These are phyloP conservation scores for Rallus crepitans DNA, from an alignment of 2,797 vertebrate species.

Conservation along the genomic window DNA sequence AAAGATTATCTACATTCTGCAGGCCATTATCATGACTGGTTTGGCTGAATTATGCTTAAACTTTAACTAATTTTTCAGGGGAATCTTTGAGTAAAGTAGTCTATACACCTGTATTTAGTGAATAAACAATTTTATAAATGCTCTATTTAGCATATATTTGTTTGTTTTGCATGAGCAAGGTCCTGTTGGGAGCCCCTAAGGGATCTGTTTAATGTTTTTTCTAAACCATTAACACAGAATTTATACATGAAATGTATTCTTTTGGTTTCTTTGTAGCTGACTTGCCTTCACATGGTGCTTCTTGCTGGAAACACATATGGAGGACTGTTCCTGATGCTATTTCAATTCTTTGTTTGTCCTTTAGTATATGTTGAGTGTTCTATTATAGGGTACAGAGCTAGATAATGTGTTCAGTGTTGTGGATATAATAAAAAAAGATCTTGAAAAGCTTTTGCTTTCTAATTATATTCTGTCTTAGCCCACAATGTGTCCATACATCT, in stretches of 20 bases:
- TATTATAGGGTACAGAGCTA: constrained; percentile 11
- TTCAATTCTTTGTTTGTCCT: constrained; percentile 21
- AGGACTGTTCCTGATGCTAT: background rate
- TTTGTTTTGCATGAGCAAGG: background rate
- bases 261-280: background rate
- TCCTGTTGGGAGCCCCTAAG: background rate
- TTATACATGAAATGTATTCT: background rate
- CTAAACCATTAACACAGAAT: background rate
- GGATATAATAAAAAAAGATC: constrained; percentile 44
- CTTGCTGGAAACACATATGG: constrained; percentile 14
- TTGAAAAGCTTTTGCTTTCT: constrained; percentile 39
- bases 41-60: background rate
- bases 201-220: background rate
- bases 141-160: background rate
- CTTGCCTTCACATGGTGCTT: background rate
- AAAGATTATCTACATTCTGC: background rate
- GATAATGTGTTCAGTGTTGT: constrained; percentile 23
- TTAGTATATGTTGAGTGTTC: background rate
- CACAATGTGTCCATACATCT: constrained; percentile 48
- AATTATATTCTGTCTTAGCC: constrained; percentile 53
- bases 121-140: background rate
- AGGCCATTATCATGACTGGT: background rate
- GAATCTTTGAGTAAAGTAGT: background rate
- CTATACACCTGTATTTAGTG: background rate
- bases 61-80: background rate